phyloP scores from a whole-genome alignment of 2,888 invertebrate genomes.

The Syritta pipiens region DNA sequence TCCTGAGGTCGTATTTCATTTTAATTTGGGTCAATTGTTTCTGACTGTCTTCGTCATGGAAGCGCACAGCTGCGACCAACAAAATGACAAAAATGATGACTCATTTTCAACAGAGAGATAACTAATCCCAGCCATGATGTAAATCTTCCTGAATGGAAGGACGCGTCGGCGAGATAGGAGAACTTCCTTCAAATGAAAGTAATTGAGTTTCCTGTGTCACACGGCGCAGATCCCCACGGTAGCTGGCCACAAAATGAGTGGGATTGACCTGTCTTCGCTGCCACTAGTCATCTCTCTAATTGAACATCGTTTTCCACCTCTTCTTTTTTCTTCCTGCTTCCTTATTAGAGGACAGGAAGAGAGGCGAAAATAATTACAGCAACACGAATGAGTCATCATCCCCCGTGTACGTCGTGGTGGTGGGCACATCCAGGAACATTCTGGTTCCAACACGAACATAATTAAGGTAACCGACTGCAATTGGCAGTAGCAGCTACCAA shows the following conservation, averaged over 20 bases:
- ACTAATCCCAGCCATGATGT: constrained; percentile 4
- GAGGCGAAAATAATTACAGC: constrained; percentile 51
- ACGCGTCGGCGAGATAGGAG: constrained; percentile 38
- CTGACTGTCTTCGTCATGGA: constrained; percentile 11
- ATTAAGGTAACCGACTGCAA: constrained; percentile 40
- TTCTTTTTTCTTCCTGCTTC: constrained; percentile 39
- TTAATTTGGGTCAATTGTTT: constrained; percentile 53
- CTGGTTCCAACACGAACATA: constrained; percentile 28
- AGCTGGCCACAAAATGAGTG: constrained; percentile 40
- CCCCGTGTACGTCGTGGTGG: constrained; percentile 1
- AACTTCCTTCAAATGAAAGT: constrained; percentile 36
- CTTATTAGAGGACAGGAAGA: constrained; percentile 39
- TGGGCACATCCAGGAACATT: not conserved
- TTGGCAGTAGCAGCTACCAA: not conserved
- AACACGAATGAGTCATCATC: constrained; percentile 41
- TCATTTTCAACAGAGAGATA: constrained; percentile 17
- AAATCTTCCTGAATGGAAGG: constrained; percentile 31
- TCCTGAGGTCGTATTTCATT: constrained; percentile 37
- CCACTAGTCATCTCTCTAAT: constrained; percentile 56
- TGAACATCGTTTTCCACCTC: constrained; percentile 59
- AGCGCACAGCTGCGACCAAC: constrained; percentile 29
- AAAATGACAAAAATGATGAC: constrained; percentile 11
- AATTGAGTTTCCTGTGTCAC: constrained; percentile 59
- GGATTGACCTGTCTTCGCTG: constrained; percentile 27
- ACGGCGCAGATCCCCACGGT: constrained; percentile 19